Conservation (phyloP, 1,140 invertebrate species). For the Drosophila persimilis region DNA sequence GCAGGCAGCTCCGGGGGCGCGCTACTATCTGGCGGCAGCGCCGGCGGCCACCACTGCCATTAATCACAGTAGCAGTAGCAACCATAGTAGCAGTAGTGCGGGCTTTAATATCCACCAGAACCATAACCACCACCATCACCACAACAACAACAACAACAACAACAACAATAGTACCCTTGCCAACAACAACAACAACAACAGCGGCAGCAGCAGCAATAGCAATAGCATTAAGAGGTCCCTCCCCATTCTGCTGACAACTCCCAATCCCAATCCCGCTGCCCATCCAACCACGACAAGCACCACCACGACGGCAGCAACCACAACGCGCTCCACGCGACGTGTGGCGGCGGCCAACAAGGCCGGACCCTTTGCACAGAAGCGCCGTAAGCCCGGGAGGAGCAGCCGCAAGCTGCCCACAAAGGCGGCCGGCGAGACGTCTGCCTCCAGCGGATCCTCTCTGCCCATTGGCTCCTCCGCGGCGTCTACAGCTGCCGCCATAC, state of each 20-base stretch:
- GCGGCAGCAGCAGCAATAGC: neutral
- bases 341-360: too few species aligned
- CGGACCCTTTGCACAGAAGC: slow-evolving; percentile 1
- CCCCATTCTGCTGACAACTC: slow-evolving; percentile 58
- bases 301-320: slow-evolving; percentile 23
- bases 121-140: neutral
- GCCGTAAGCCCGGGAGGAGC: slow-evolving; percentile 4
- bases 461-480: slow-evolving; percentile 4
- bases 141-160: slow-evolving; percentile 42
- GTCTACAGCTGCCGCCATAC: slow-evolving; percentile 38
- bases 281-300: slow-evolving; percentile 15
- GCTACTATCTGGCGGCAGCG: slow-evolving; percentile 40
- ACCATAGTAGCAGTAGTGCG: too few species aligned
- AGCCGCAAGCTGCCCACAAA: too few species aligned
- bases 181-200: slow-evolving; percentile 49
- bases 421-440: too few species aligned
- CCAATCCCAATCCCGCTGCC: slow-evolving; percentile 2
- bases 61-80: too few species aligned
- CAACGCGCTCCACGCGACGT: neutral
- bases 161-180: slow-evolving; percentile 42
- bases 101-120: neutral
- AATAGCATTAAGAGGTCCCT: slow-evolving; percentile 53
- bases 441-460: neutral
- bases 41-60: slow-evolving; percentile 24
- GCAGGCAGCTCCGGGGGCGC: slow-evolving; percentile 38